Conservation (phyloP, 1,140 invertebrate species). For the Zelostemma sp. region DNA sequence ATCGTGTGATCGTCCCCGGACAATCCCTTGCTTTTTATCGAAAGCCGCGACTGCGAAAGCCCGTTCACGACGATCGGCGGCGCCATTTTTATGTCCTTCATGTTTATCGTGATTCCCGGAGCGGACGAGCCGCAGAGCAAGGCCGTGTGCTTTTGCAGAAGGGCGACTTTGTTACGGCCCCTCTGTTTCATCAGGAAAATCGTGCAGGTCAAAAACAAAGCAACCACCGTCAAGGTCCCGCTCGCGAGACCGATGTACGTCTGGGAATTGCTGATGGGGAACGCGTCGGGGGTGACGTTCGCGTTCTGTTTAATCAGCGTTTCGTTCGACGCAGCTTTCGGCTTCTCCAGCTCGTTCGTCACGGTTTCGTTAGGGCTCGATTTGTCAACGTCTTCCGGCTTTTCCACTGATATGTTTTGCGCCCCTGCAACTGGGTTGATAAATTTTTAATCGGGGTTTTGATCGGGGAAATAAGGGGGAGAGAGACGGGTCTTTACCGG, state of each 20-base stretch:
- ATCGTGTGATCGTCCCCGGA: slow-evolving; percentile 39
- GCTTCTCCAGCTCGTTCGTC: slow-evolving; percentile 29
- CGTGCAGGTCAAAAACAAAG: slow-evolving; percentile 77
- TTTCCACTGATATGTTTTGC: slow-evolving; percentile 65
- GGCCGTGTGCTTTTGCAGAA: slow-evolving; percentile 79
- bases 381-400: slow-evolving; percentile 66
- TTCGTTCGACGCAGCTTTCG: slow-evolving; percentile 50
- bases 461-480: not conserved
- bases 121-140: slow-evolving; percentile 66
- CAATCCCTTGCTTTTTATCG: slow-evolving; percentile 64
- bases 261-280: slow-evolving; percentile 75
- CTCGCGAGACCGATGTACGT: slow-evolving; percentile 86
- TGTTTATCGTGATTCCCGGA: slow-evolving; percentile 75
- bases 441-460: not conserved
- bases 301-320: slow-evolving; percentile 59
- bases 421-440: slow-evolving; percentile 52
- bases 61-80: slow-evolving; percentile 74
- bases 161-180: slow-evolving; percentile 77
- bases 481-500: slow-evolving; percentile 71
- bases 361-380: slow-evolving; percentile 55
- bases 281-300: slow-evolving; percentile 75
- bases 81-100: slow-evolving; percentile 76
- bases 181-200: slow-evolving; percentile 80
- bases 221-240: slow-evolving; percentile 80
- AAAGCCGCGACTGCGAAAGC: slow-evolving; percentile 69